Conservation (phyloP, 2,797 vertebrate genomes). For the Caiman crocodilus region DNA sequence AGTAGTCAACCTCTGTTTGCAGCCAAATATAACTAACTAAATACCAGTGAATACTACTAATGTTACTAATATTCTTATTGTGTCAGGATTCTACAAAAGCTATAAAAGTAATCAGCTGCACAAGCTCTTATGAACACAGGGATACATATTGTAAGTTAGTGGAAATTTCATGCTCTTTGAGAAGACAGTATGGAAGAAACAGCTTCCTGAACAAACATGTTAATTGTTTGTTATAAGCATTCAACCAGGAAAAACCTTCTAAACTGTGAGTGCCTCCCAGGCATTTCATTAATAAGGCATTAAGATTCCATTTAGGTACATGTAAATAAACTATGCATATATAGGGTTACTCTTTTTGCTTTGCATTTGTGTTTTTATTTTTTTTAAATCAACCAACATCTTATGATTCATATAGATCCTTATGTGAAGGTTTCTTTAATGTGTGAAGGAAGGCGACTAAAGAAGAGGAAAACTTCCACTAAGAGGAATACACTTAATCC, state of each 20-base stretch:
- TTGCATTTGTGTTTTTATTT: neutral
- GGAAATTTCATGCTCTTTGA: slow-evolving; percentile 55
- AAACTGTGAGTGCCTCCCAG: slow-evolving; percentile 4
- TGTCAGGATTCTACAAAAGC: slow-evolving; percentile 15
- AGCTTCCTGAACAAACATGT: slow-evolving; percentile 56
- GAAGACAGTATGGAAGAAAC: slow-evolving; percentile 10
- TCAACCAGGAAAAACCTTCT: slow-evolving; percentile 33
- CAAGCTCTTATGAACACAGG: slow-evolving; percentile 29
- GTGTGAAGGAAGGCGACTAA: slow-evolving; percentile 95
- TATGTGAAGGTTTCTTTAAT: slow-evolving; percentile 99
- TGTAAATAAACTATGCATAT: slow-evolving; percentile 18
- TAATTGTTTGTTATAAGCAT: slow-evolving; percentile 54
- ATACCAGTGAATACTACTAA: neutral
- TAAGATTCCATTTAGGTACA: slow-evolving; percentile 10
- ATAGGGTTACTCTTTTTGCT: neutral
- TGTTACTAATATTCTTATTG: slow-evolving; percentile 28
- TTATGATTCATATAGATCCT: slow-evolving; percentile 87
- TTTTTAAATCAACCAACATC: neutral
- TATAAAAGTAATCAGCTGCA: slow-evolving; percentile 39
- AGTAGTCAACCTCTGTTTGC: too few species aligned
- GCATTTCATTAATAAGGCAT: slow-evolving; percentile 24
- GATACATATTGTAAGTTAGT: neutral
- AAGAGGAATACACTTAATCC: slow-evolving; percentile 99
- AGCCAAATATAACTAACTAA: neutral
- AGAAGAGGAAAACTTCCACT: slow-evolving; percentile 98